Percentiles rank a stretch among this genome's conserved stretches.
phyloP scores from a whole-genome alignment of 2,888 invertebrate species.

The Clostera curtula region DNA sequence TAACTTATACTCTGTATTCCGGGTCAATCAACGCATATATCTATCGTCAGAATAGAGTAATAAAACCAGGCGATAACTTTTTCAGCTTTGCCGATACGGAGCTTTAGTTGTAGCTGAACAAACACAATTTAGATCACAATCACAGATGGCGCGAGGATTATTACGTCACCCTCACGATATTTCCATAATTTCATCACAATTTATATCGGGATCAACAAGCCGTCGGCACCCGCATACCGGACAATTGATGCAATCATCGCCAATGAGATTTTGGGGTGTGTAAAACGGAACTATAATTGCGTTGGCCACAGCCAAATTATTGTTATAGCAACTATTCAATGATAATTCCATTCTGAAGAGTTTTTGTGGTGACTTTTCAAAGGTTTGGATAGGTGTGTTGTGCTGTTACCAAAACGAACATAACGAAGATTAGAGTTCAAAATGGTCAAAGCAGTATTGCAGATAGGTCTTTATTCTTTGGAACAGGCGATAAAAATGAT shows the following conservation, averaged over 20 bases:
- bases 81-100: no score
- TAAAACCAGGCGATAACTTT: no score
- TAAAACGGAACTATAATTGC: conserved; percentile 65
- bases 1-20: no score
- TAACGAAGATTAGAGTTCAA: no score
- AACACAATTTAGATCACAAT: conserved; percentile 12
- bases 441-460: no score
- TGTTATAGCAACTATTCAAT: conserved; percentile 66
- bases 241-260: conserved; percentile 73
- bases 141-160: conserved; percentile 38
- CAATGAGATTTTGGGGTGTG: conserved; percentile 68
- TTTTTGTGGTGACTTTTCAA: no score
- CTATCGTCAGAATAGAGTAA: no score
- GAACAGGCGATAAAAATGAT: no score
- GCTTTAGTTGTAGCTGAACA: conserved; percentile 4
- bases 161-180: conserved; percentile 36
- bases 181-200: conserved; percentile 58
- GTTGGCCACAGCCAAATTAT: conserved; percentile 67
- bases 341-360: conserved; percentile 52
- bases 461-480: no score
- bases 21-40: no score
- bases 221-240: conserved; percentile 65
- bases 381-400: no score
- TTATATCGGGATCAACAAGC: conserved; percentile 65
- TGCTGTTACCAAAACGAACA: no score